Conservation (phyloP, 2,888 invertebrate genomes). For the Thecophora atra region DNA sequence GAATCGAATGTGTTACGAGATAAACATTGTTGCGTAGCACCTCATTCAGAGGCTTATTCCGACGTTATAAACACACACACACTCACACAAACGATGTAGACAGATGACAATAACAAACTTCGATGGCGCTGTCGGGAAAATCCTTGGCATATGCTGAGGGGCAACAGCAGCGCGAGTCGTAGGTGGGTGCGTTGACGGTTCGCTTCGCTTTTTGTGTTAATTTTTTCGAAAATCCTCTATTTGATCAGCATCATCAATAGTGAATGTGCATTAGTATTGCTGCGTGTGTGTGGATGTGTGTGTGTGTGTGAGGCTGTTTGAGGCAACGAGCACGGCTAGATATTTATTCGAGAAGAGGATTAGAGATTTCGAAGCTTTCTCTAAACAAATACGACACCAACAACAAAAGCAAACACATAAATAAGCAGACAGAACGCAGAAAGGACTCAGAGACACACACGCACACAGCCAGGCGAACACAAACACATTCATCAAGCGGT, state of each 20-base stretch:
- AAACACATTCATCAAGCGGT: conserved; percentile 6
- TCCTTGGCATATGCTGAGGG: conserved; percentile 29
- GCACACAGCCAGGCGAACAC: not conserved
- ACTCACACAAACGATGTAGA: conserved; percentile 20
- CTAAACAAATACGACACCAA: conserved; percentile 36
- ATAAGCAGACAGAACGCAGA: not conserved
- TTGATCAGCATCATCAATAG: conserved; percentile 49
- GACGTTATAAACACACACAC: conserved; percentile 33
- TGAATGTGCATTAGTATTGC: conserved; percentile 25
- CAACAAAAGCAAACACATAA: conserved; percentile 19
- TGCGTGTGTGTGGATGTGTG: conserved; percentile 22
- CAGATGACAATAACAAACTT: conserved; percentile 23
- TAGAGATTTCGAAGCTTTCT: conserved; percentile 39
- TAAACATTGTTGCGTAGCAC: conserved; percentile 43
- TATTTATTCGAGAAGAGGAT: conserved; percentile 40
- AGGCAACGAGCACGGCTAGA: conserved; percentile 31
- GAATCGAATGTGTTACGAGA: conserved; percentile 39
- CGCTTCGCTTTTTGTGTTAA: conserved; percentile 48
- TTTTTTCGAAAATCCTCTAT: conserved; percentile 52
- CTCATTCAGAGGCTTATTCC: conserved; percentile 49
- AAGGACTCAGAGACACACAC: conserved; percentile 2
- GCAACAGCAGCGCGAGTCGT: not conserved
- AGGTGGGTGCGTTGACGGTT: not conserved
- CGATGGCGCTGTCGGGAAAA: conserved; percentile 26
- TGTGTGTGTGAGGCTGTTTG: conserved; percentile 27